Percentiles rank a stretch among this genome's conserved stretches.
Evolutionary conservation across 2,888 invertebrate species (phyloP).

Genomic region (Parnassius mnemosyne): DNA sequence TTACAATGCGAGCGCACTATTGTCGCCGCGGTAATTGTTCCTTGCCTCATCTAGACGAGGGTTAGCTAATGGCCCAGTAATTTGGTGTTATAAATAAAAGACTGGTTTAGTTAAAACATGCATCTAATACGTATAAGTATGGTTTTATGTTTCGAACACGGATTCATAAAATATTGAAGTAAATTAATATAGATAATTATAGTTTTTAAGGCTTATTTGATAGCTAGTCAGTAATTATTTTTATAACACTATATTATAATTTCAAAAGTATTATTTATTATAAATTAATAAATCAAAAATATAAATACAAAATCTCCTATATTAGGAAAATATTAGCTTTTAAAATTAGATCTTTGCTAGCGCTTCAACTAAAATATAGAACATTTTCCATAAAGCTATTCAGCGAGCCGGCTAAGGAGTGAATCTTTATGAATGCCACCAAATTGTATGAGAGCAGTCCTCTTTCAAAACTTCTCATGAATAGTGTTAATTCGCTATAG

Average conservation of each 20-base stretch:
- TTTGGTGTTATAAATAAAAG: slow-evolving; percentile 41
- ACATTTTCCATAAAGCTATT: slow-evolving; percentile 73
- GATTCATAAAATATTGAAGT: no score
- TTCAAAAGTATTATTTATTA: no score
- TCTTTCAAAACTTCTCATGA: slow-evolving; percentile 79
- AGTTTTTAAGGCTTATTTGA: no score
- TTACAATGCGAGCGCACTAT: slow-evolving; percentile 56
- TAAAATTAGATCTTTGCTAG: slow-evolving; percentile 50
- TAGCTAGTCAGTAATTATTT: no score
- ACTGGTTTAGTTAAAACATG: slow-evolving; percentile 29
- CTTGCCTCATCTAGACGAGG: slow-evolving; percentile 57
- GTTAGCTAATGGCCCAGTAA: slow-evolving; percentile 54
- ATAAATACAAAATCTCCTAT: slow-evolving; percentile 23
- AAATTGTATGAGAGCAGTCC: slow-evolving; percentile 80
- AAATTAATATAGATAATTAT: no score
- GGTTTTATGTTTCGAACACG: no score
- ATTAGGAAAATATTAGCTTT: slow-evolving; percentile 30
- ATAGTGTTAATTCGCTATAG: slow-evolving; percentile 81
- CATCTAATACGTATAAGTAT: slow-evolving; percentile 5
- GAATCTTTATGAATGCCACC: slow-evolving; percentile 80
- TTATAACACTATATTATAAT: no score
- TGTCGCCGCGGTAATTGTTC: slow-evolving; percentile 61
- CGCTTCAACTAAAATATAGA: slow-evolving; percentile 61
- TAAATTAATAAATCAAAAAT: no score
- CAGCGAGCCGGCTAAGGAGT: slow-evolving; percentile 72